Percentiles rank a stretch among this genome's conserved stretches.
phyloP scores from a whole-genome alignment of 2,888 invertebrate species.

The Drosophila meridiana region DNA sequence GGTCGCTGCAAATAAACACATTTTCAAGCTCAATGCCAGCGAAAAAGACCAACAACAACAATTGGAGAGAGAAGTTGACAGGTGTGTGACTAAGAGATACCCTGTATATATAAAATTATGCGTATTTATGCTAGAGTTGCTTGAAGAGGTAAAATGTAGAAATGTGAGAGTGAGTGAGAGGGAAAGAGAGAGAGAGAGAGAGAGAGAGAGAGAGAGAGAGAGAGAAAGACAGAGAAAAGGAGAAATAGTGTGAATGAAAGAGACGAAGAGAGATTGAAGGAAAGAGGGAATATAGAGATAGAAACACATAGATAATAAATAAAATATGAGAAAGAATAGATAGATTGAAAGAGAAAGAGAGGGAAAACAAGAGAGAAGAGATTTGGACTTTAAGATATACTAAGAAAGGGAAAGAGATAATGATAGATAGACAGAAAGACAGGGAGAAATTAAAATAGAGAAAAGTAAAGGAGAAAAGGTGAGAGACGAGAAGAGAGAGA shows the following conservation, averaged over 20 bases:
- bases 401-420: too few relatives aligned
- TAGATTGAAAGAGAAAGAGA: too few relatives aligned
- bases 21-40: conserved; percentile 79
- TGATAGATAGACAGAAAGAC: too few relatives aligned
- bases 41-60: conserved; percentile 36
- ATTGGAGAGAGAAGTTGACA: not conserved
- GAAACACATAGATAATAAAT: too few relatives aligned
- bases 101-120: not conserved
- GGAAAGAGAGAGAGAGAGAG: too few relatives aligned
- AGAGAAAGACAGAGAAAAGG: not conserved
- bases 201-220: not conserved
- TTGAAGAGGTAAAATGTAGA: too few relatives aligned
- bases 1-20: conserved; percentile 75
- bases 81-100: not conserved
- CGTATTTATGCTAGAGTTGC: not conserved
- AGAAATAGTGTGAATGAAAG: not conserved
- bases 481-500: too few relatives aligned
- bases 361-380: too few relatives aligned
- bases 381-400: too few relatives aligned
- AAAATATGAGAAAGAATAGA: too few relatives aligned
- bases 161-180: not conserved
- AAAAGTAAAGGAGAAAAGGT: too few relatives aligned
- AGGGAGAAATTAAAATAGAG: too few relatives aligned
- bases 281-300: not conserved
- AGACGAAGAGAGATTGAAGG: not conserved